These are phyloP conservation scores for Halcyon malimbica DNA, from an alignment of 2,113 vertebrate genomes.

Conservation along the genomic window DNA sequence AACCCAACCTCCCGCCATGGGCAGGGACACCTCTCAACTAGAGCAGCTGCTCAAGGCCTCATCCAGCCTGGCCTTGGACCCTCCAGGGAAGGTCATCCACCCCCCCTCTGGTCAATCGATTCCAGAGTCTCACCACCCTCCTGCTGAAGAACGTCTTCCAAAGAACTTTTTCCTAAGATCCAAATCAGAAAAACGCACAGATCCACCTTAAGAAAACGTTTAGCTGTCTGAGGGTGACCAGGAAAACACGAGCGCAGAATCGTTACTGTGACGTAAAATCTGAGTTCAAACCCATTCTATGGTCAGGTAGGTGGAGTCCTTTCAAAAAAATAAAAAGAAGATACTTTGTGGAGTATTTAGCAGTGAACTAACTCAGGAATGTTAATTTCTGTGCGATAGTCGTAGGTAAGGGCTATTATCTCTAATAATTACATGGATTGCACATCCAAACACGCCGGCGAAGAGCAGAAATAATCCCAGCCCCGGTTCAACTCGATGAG, in stretches of 20 bases:
- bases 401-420: not conserved
- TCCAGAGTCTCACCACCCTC: no score
- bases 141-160: no score
- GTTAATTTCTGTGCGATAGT: not conserved
- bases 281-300: not conserved
- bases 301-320: not conserved
- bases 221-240: not conserved
- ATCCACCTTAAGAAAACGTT: not conserved
- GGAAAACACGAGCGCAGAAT: not conserved
- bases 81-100: no score
- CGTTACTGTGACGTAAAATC: not conserved
- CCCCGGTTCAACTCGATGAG: not conserved
- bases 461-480: not conserved
- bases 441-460: not conserved
- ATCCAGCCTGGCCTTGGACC: no score
- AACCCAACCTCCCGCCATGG: no score
- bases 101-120: no score
- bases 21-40: no score
- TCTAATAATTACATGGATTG: not conserved
- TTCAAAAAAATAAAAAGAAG: not conserved
- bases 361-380: conserved; percentile 1
- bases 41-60: no score
- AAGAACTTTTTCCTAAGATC: no score
- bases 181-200: no score
- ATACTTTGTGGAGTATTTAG: not conserved